phyloP scores from a whole-genome alignment of 1,140 invertebrate species.

The Hormaphis cornu region DNA sequence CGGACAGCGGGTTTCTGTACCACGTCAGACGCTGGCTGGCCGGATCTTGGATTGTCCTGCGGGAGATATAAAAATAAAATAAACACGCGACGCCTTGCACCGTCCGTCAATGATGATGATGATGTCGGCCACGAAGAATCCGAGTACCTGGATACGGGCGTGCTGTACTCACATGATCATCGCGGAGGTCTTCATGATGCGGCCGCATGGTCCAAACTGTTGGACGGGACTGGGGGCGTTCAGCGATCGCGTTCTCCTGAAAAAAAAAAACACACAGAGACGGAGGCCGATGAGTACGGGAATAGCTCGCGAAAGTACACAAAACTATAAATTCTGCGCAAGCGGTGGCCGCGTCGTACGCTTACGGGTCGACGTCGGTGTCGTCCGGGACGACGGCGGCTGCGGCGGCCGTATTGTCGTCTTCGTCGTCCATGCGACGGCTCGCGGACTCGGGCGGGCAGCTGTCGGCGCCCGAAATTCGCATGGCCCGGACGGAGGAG shows the following conservation, averaged over 20 bases:
- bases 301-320: too few relatives aligned
- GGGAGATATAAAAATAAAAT: slow-evolving; percentile 38
- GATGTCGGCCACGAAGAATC: not conserved
- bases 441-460: too few relatives aligned
- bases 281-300: too few relatives aligned
- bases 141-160: not conserved
- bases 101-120: slow-evolving; percentile 3
- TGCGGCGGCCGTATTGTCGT: too few relatives aligned
- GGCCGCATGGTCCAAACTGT: slow-evolving; percentile 90
- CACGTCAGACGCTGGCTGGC: slow-evolving; percentile 90
- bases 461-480: too few relatives aligned
- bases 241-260: slow-evolving; percentile 81
- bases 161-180: slow-evolving; percentile 97
- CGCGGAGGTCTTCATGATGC: slow-evolving; percentile 90
- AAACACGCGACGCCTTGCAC: slow-evolving; percentile 14
- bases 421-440: too few relatives aligned
- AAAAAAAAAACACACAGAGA: slow-evolving; percentile 47
- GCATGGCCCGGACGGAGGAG: too few relatives aligned
- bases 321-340: too few relatives aligned
- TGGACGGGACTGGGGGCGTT: slow-evolving; percentile 89
- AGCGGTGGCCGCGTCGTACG: too few relatives aligned
- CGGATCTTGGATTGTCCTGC: slow-evolving; percentile 93
- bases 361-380: too few relatives aligned
- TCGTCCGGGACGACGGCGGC: too few relatives aligned
- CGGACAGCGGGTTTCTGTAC: slow-evolving; percentile 89